Percentiles rank a stretch among this genome's conserved stretches.
These are phyloP conservation scores for Allophyes oxyacanthae DNA, from an alignment of 2,888 invertebrate species.

Conservation along the genomic window DNA sequence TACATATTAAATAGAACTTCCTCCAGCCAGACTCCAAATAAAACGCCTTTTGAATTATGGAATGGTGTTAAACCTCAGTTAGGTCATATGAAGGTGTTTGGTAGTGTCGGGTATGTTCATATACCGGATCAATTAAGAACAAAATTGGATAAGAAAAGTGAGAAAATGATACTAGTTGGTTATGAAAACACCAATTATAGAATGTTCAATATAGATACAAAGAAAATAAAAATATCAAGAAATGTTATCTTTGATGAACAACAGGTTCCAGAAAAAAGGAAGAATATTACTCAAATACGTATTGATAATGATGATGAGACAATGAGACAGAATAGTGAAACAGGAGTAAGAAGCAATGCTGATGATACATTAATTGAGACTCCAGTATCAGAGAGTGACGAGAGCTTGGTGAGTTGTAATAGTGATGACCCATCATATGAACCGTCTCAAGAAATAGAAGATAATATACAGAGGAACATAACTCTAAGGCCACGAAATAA, in stretches of 20 bases:
- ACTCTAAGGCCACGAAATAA: conserved; percentile 33
- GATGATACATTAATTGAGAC: too few species aligned
- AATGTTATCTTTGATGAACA: conserved; percentile 55
- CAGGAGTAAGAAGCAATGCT: too few species aligned
- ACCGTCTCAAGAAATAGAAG: too few species aligned
- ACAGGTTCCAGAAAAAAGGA: conserved; percentile 30
- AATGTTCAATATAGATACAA: conserved; percentile 47
- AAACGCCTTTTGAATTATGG: conserved; percentile 3
- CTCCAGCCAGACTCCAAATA: conserved; percentile 3
- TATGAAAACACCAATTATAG: conserved; percentile 61
- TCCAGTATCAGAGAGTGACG: too few species aligned
- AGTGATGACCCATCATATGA: conserved; percentile 38
- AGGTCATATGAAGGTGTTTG: conserved; percentile 51
- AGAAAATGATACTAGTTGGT: conserved; percentile 56
- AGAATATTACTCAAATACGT: not conserved
- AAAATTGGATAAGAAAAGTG: conserved; percentile 51
- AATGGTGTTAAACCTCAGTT: not conserved
- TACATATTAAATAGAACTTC: conserved; percentile 3
- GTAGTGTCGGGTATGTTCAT: conserved; percentile 58
- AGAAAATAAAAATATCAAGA: conserved; percentile 42
- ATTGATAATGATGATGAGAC: too few species aligned
- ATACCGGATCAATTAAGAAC: conserved; percentile 59
- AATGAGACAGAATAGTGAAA: too few species aligned
- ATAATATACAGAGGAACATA: too few species aligned
- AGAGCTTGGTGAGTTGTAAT: not conserved